Evolutionary conservation across 2,113 vertebrate species (phyloP).

Genomic region (Emydura subglobosa): DNA sequence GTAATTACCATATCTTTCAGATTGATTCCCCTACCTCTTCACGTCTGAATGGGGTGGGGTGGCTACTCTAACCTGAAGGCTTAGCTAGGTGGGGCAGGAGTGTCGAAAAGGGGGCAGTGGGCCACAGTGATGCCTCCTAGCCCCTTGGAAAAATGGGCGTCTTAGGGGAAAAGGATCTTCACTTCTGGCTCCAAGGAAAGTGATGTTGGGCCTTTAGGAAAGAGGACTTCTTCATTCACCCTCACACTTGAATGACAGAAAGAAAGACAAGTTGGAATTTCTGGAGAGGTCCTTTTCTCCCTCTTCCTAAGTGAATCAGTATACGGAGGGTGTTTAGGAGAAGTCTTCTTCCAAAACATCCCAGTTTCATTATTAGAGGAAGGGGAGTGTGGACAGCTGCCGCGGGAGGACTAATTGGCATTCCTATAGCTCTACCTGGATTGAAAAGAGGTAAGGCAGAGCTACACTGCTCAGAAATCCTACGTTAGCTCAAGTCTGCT

Average conservation of each 20-base stretch:
- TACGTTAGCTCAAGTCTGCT: background rate
- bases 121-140: too few relatives aligned
- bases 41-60: too few relatives aligned
- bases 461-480: background rate
- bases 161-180: background rate
- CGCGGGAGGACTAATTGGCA: background rate
- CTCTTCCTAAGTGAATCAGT: background rate
- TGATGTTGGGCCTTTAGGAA: background rate
- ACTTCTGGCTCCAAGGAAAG: background rate
- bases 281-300: background rate
- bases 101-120: background rate
- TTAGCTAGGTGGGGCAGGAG: too few relatives aligned
- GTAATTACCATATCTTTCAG: too few relatives aligned
- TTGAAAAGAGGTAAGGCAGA: background rate
- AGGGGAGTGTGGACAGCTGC: accelerated
- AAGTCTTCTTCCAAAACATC: accelerated
- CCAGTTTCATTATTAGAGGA: background rate
- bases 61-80: too few relatives aligned
- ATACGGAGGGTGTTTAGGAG: background rate
- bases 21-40: too few relatives aligned
- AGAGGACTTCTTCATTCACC: background rate
- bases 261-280: background rate
- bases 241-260: background rate
- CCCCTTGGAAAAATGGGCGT: background rate
- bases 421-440: background rate